A percentile compares a stretch with the other conserved stretches of the same genome.
These are phyloP conservation scores for Paralichthys olivaceus DNA, from an alignment of 2,113 vertebrate genomes.

Conservation along the genomic window DNA sequence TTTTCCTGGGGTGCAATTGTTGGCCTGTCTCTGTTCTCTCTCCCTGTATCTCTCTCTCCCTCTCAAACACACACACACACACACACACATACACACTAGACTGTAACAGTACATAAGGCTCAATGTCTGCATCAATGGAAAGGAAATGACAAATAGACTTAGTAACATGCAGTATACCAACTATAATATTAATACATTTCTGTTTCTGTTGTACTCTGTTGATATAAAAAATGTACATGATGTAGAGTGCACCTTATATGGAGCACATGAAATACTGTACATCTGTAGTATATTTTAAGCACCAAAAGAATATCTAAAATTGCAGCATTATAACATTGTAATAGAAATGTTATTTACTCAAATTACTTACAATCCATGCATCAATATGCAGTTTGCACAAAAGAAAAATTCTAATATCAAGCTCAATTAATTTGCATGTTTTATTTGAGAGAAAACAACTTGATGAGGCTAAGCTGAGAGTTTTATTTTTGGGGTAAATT, in stretches of 20 bases:
- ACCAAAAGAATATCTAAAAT: background rate
- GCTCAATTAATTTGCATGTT: background rate
- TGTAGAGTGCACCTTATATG: too few relatives aligned
- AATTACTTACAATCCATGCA: background rate
- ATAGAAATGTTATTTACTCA: background rate
- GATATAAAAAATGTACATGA: too few relatives aligned
- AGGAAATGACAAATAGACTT: too few relatives aligned
- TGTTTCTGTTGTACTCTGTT: too few relatives aligned
- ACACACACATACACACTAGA: background rate
- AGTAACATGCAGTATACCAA: too few relatives aligned
- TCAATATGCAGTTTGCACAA: background rate
- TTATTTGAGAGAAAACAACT: background rate
- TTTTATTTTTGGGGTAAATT: background rate
- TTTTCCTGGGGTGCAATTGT: too few relatives aligned
- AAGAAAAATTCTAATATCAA: constrained; percentile 31
- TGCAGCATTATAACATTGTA: background rate
- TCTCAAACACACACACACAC: too few relatives aligned
- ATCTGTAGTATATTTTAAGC: background rate
- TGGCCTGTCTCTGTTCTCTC: too few relatives aligned
- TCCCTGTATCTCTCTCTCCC: too few relatives aligned
- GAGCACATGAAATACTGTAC: background rate
- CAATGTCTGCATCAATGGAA: too few relatives aligned
- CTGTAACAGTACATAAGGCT: background rate
- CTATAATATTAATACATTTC: too few relatives aligned
- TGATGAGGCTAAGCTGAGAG: background rate